Base-by-base conservation (phyloP, 2,888 invertebrate genomes). In the Leptopilina myrica region DNA sequence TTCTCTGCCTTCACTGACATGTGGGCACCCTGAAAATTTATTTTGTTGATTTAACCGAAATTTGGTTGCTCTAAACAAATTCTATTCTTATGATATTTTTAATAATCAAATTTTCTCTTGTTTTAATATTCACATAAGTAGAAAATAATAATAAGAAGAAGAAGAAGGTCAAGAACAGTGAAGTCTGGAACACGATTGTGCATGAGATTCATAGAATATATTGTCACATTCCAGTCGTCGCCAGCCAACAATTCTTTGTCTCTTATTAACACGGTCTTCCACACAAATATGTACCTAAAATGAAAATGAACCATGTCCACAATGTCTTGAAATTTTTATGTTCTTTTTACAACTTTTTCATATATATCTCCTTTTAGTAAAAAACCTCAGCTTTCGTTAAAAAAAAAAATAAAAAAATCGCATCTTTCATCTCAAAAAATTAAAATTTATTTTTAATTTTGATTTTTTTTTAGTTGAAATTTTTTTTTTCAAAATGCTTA, bases 201-300 rank as follows among this genome's bases (percentile, higher is more conserved):
- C 53, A 56, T 73, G n/a, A 56, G 53, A 53, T 26, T 49, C 53
- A 69, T 53, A 12, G 49, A 49, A 49, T 49, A 49, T 49, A 80
- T 83, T 84, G 81, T 82, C 86, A 84, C 84, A 89, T 89, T 87
- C 88, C 88, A 84, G 85, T 80, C 84, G 85, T 87, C 86, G 85
- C 88, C 86, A 85, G 84, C 81, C 82, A 80, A 83, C 80, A 81
- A 82, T 83, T 83, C 78, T 80, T 64, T 76, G 78, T 80, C 80
- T 79, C 81, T 76, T 75, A 77, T 79, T 76, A 76, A 76, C 79
- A 67, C 53, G 5, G 73, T 56, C 33, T 56, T 56, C 14, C 33
- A 56, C 53, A 56, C 33, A 26, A 73, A 56, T 73, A 33, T 69
- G 14, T 14, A 49, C 69, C 14, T 20, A 20, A 67, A 67, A 67